A percentile compares a stretch with the other conserved stretches of the same genome.
phyloP scores from a whole-genome alignment of 2,888 invertebrate genomes.

The Apantesis nais region DNA sequence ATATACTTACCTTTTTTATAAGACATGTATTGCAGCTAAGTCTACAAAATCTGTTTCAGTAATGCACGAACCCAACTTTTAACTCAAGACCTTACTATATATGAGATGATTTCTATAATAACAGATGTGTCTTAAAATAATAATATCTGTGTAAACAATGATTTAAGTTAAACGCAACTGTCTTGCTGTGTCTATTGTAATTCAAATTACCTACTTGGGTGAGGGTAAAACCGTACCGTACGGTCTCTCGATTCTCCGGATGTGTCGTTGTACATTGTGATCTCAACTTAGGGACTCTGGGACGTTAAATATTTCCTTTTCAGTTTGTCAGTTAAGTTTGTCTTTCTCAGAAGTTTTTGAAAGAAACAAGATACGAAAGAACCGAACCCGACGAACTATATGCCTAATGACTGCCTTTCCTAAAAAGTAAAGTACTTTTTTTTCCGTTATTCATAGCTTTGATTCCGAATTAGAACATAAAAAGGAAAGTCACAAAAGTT shows the following conservation, averaged over 20 bases:
- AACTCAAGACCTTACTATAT: background rate
- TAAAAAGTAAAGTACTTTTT: background rate
- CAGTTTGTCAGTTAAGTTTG: background rate
- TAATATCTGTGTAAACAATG: slow-evolving; percentile 1
- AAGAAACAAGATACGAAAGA: background rate
- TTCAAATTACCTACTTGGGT: background rate
- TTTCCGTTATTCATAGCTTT: background rate
- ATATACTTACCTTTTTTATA: background rate
- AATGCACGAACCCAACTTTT: background rate
- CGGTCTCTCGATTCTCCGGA: background rate
- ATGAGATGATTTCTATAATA: slow-evolving; percentile 1
- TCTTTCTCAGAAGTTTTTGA: background rate
- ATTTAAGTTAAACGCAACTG: background rate
- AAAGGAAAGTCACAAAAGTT: background rate
- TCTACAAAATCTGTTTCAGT: background rate
- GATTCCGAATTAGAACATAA: background rate
- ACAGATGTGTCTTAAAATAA: slow-evolving; percentile 11
- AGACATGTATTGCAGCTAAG: too few species aligned
- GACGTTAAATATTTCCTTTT: too few species aligned
- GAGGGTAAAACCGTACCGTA: background rate
- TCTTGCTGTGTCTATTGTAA: background rate
- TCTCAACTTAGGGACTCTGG: background rate
- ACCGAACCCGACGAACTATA: background rate
- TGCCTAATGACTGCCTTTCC: background rate
- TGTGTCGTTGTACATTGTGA: background rate